phyloP scores from a whole-genome alignment of 2,113 vertebrate genomes.

The Ursus arctos region DNA sequence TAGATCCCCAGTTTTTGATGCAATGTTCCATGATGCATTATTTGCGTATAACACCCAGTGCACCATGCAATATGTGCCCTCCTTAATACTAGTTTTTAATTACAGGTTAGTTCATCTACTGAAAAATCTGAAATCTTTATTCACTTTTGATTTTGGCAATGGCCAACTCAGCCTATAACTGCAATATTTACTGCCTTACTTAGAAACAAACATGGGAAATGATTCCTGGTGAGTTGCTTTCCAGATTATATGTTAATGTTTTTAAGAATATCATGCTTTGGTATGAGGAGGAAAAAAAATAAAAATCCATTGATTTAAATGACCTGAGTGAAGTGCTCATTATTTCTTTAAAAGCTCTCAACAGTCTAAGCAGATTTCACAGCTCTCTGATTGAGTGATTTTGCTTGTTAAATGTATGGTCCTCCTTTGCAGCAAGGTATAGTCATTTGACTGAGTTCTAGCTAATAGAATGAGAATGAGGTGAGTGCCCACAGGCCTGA shows the following conservation, averaged over 20 bases:
- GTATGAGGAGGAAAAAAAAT: constrained; percentile 55
- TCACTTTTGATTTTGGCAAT: constrained; percentile 51
- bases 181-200: not conserved
- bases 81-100: constrained; percentile 1
- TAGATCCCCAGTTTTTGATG: no score
- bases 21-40: no score
- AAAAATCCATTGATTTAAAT: not conserved
- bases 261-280: constrained; percentile 54
- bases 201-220: not conserved
- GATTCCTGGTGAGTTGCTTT: constrained; percentile 44
- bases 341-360: not conserved
- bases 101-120: not conserved
- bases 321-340: not conserved
- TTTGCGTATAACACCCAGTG: no score
- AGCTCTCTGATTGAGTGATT: not conserved
- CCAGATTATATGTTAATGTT: constrained; percentile 52
- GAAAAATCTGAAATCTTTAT: not conserved
- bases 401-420: not conserved
- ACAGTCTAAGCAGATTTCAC: not conserved
- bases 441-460: not conserved
- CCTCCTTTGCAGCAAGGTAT: not conserved
- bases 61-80: no score
- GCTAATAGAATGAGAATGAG: not conserved
- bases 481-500: not conserved
- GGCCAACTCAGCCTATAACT: constrained; percentile 69